Percentiles rank a stretch among this genome's conserved stretches.
Conservation (phyloP, 2,113 vertebrate genomes). For the Peucedramus taeniatus region DNA sequence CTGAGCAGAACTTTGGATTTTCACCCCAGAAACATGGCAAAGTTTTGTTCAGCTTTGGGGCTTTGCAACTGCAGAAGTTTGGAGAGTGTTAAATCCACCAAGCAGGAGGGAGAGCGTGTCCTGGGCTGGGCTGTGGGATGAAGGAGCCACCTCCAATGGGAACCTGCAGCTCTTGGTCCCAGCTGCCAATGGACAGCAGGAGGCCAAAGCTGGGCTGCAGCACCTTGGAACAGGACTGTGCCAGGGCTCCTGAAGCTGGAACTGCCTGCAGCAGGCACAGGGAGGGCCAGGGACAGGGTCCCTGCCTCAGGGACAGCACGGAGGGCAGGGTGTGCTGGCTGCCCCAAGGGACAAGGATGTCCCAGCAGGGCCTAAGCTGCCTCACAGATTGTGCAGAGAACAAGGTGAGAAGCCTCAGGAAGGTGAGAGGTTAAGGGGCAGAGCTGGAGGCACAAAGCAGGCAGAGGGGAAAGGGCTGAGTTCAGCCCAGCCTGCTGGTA, state of each 20-base stretch:
- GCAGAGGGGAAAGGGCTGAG: not conserved
- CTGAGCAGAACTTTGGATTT: not conserved
- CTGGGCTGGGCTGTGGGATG: not conserved
- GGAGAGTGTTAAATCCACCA: not conserved
- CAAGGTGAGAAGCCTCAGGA: not conserved
- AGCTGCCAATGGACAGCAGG: accelerated
- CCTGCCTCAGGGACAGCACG: not conserved
- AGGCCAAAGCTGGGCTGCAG: not conserved
- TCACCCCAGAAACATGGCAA: not conserved
- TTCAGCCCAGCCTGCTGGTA: not conserved
- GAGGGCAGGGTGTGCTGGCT: not conserved
- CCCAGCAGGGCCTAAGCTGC: not conserved
- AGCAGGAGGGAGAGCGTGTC: accelerated
- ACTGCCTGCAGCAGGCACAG: not conserved
- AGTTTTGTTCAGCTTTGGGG: not conserved
- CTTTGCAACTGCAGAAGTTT: not conserved
- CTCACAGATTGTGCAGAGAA: accelerated
- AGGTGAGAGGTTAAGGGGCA: not conserved
- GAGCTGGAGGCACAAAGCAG: not conserved
- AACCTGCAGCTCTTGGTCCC: not conserved
- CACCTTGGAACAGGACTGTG: accelerated
- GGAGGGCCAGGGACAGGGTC: not conserved
- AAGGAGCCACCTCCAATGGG: not conserved
- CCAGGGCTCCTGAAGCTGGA: not conserved
- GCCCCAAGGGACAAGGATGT: not conserved